Evolutionary conservation across 37 sponge, comb jelly and placozoan species (phyloP), one percentile per base, ranked within the genome.

Genomic region (Aphrocallistes beatrix): DNA sequence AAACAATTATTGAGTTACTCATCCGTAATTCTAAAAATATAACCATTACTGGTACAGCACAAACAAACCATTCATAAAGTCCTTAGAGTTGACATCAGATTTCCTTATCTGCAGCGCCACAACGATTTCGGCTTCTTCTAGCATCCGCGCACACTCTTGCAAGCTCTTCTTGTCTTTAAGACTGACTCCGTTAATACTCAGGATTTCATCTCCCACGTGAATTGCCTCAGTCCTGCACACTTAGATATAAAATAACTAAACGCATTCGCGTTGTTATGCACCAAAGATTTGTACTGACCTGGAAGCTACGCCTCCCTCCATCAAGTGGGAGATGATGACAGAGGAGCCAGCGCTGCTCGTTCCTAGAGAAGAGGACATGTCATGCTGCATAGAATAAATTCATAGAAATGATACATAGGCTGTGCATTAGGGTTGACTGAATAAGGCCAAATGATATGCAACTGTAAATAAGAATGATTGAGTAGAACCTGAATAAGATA

Each of bases 171-270:
- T 84, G 37, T 86, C 40, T 40, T 81, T 88, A 85, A 95, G 82
- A 0, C 50, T 75, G 37, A 51, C 48, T 10, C 90, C 90, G 39
- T 92, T 92, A 37, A 95, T 86, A 19, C 93, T 89, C 30, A 95
- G 83, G 42, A 95, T 81, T 32, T 82, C 88, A 82, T 95, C 95
- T 0, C 95, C 93, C 82, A 60, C 75, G 21, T 60, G 75, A 13
- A 60, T 60, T 3, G 75, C 75, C n/a, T 60, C 75, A 3, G 75
- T 60, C 75, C 75, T 60, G 21, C 1, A 25, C 49, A 21, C 49
- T 17, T 47, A 47, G 49, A 21, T 47, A 21, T 21, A 47, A 60
- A 25, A 28, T 3, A 19, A 60, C 6, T 3, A 19, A 25, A 60
- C 21, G 34, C 6, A 60, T 60, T 60, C 8, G 75, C 75, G 34